Evolutionary conservation across 2,888 invertebrate genomes (phyloP).

Genomic region (Plagodis dolabraria): DNA sequence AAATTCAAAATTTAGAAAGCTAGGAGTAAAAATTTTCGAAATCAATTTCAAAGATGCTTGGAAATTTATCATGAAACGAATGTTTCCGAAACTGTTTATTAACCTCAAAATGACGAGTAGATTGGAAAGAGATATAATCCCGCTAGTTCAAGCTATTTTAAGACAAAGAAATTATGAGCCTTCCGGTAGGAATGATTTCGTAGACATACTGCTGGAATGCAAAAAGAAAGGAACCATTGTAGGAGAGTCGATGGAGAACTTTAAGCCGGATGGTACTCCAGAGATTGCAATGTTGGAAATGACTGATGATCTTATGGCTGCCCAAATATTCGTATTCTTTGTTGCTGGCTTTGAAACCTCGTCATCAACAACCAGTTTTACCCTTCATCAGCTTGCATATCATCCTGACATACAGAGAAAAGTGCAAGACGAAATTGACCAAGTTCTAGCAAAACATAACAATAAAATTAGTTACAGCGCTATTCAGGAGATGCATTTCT

Average conservation of each 20-base stretch:
- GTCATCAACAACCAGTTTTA: conserved; percentile 58
- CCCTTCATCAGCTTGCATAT: conserved; percentile 60
- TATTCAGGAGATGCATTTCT: conserved; percentile 56
- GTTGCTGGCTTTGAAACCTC: conserved; percentile 64
- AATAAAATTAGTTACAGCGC: conserved; percentile 58
- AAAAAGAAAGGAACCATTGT: conserved; percentile 51
- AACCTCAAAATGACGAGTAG: conserved; percentile 40
- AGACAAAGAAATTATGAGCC: conserved; percentile 54
- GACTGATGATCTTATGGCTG: conserved; percentile 51
- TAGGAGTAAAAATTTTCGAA: conserved; percentile 53
- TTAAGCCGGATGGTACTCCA: conserved; percentile 51
- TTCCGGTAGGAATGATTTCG: conserved; percentile 56
- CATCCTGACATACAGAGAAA: conserved; percentile 54
- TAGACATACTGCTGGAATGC: conserved; percentile 57
- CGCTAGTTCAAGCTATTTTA: conserved; percentile 52
- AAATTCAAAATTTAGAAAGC: conserved; percentile 53
- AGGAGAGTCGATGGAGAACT: conserved; percentile 54
- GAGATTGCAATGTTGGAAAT: conserved; percentile 45
- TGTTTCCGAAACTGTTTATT: conserved; percentile 49
- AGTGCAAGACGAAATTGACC: conserved; percentile 42
- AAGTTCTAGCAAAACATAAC: conserved; percentile 42
- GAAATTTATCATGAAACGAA: conserved; percentile 45
- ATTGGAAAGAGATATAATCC: conserved; percentile 47
- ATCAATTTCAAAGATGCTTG: conserved; percentile 37
- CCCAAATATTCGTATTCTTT: conserved; percentile 60